Conservation (phyloP, 2,888 invertebrate genomes). For the Lochmaea crataegi region DNA sequence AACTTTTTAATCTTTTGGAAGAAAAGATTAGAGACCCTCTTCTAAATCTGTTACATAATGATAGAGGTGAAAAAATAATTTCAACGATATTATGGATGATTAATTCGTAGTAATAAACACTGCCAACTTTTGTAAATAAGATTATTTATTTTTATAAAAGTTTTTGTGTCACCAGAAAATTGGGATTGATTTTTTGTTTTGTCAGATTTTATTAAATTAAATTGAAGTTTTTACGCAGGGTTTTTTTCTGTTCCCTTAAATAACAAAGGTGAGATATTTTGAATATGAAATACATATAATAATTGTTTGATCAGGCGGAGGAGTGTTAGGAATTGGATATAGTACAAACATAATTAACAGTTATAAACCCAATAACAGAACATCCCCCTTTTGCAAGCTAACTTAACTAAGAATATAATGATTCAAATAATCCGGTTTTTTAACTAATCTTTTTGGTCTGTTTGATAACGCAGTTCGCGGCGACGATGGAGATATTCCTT, state of each 20-base stretch:
- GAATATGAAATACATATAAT: too few species aligned
- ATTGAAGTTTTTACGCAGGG: not conserved
- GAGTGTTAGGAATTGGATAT: too few species aligned
- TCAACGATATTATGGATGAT: conserved; percentile 75
- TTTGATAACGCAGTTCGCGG: too few species aligned
- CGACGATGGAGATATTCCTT: too few species aligned
- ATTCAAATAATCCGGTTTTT: too few species aligned
- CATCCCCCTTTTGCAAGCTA: too few species aligned
- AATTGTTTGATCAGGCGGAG: too few species aligned
- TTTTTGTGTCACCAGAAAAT: conserved; percentile 2
- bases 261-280: too few species aligned
- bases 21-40: conserved; percentile 87
- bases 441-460: too few species aligned
- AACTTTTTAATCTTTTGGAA: conserved; percentile 81
- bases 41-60: conserved; percentile 78
- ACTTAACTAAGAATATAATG: too few species aligned
- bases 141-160: conserved; percentile 31
- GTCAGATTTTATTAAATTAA: conserved; percentile 9
- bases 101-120: conserved; percentile 33
- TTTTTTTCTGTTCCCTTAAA: not conserved
- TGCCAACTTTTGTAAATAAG: conserved; percentile 26
- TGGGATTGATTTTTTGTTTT: not conserved
- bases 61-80: conserved; percentile 81
- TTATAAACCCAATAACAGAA: too few species aligned
- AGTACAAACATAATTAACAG: too few species aligned